Base-by-base conservation (phyloP, 2,113 vertebrate species). In the Carassius gibelio region DNA sequence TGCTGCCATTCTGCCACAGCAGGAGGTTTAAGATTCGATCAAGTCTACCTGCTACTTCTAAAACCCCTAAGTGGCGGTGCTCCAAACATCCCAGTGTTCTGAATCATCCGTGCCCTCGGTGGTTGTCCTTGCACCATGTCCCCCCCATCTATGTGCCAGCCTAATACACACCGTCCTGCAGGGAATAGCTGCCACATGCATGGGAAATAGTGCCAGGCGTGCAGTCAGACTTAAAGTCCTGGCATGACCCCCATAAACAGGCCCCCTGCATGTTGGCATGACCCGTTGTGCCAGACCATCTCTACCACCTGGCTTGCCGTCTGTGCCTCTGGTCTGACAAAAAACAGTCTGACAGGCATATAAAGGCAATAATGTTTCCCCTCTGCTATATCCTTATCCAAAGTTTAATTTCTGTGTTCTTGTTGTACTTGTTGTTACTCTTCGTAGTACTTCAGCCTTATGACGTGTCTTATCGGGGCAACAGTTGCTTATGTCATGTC, bases 301-400 rank as follows among this genome's bases (percentile, higher is more conserved):
- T 72, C 81, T 34, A 57, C 81, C 81, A 82, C 66, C 81, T 82
- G 66, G 81, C 81, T 83, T 55, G 64, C 66, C 81, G 17, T 81
- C 80, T 84, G 15, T 57, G 59, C 75, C 5, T 23, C 14, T 75
- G 79, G n/a, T n/a, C 23, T 52, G 80, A 81, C 62, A 66, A 50
- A 61, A 50, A 81, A 6, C 62, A 68, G 62, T 30, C 79, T 68
- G 61, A 81, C 79, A 68, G 79, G 34, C 23, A 50, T 69, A 26
- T 26, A 52, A 21, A n/a, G 8, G 62, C 5, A 34, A 52, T 52
- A 19, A 30, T 81, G n/a, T 66, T 50, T 52, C 13, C 26, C 15
- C 78, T 48, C 59, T 30, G 64, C n/a, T 15, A 45, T 21, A 66
- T 81, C n/a, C 4, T 30, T 45, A 61, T 21, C 15, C 5, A 0